These are phyloP conservation scores for Lytechinus pictus DNA, from an alignment of 35 echinoderm and acorn worm species.

Conservation along the genomic window DNA sequence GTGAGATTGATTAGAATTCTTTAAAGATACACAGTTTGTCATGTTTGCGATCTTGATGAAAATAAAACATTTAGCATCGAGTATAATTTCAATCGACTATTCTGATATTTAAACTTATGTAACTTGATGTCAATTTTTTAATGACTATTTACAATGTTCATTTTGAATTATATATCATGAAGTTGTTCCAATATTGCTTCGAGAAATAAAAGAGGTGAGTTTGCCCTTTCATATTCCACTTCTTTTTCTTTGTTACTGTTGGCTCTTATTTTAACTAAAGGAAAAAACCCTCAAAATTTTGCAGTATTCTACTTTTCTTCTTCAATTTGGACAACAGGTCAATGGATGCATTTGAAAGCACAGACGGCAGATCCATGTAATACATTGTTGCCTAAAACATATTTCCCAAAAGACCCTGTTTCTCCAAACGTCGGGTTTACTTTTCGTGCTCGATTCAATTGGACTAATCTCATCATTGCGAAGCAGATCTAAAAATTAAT, in stretches of 20 bases:
- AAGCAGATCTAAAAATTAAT: constrained; percentile 40
- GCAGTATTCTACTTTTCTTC: background rate
- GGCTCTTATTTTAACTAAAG: background rate
- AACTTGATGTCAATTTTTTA: too few species aligned
- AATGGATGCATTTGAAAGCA: background rate
- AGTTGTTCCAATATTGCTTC: background rate
- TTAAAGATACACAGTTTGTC: too few species aligned
- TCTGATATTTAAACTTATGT: too few species aligned
- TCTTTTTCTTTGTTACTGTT: background rate
- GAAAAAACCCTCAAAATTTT: background rate
- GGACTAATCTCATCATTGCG: constrained; percentile 38
- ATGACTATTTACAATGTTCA: too few species aligned
- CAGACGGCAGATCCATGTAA: background rate
- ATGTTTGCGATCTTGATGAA: too few species aligned
- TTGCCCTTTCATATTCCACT: background rate
- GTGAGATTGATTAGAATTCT: too few species aligned
- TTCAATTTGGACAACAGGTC: background rate
- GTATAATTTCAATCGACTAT: too few species aligned
- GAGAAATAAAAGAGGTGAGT: background rate
- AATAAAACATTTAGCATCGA: too few species aligned
- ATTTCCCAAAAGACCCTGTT: constrained; percentile 30
- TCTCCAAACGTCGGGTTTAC: constrained; percentile 26
- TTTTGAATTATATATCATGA: too few species aligned
- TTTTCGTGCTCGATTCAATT: constrained; percentile 20
- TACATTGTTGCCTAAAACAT: background rate